A percentile compares a stretch with the other conserved stretches of the same genome.
Conservation (phyloP, 2,113 vertebrate genomes). For the Coturnix japonica region DNA sequence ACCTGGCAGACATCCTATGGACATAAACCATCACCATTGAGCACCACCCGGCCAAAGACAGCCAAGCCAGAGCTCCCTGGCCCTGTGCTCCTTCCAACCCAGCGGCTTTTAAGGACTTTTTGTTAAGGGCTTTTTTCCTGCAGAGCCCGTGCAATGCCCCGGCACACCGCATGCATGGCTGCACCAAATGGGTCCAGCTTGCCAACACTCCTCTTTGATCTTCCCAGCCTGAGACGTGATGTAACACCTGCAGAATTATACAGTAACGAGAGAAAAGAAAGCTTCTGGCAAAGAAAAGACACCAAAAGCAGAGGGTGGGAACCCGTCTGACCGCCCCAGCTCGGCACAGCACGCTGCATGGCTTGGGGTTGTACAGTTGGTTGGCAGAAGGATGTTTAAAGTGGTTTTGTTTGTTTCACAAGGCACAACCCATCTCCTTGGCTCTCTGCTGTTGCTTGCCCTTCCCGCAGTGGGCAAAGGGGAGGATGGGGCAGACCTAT, state of each 20-base stretch:
- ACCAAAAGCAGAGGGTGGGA: background rate
- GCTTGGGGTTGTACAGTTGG: background rate
- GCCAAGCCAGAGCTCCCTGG: fast-evolving
- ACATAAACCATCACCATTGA: background rate
- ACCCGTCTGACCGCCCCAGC: background rate
- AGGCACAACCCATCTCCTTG: background rate
- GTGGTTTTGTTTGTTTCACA: background rate
- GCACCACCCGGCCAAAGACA: background rate
- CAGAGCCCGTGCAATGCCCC: background rate
- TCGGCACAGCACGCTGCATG: fast-evolving
- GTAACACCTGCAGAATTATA: constrained; percentile 45
- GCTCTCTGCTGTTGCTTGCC: background rate
- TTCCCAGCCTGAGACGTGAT: constrained; percentile 14
- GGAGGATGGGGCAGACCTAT: background rate
- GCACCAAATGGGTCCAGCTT: background rate
- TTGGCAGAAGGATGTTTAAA: background rate
- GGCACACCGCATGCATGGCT: background rate
- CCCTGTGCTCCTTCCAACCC: fast-evolving
- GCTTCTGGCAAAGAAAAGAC: background rate
- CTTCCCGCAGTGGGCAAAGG: background rate
- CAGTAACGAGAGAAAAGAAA: background rate
- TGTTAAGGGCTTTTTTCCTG: background rate
- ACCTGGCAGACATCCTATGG: background rate
- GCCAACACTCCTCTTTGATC: constrained; percentile 46
- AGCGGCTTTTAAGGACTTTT: background rate